phyloP scores from a whole-genome alignment of 2,797 vertebrate species.

The Coendou prehensilis region DNA sequence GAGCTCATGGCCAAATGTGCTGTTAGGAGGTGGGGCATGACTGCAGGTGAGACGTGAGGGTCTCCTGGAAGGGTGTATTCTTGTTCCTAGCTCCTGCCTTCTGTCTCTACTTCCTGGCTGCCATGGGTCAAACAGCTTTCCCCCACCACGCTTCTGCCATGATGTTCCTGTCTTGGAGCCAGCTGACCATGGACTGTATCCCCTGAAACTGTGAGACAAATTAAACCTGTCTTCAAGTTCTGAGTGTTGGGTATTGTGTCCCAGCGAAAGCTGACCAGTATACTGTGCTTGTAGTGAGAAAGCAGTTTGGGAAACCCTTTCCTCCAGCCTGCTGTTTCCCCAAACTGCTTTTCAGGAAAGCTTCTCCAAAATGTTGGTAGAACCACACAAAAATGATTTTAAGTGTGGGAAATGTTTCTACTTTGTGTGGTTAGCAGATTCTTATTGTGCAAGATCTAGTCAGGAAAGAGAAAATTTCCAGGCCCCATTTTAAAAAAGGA shows the following conservation, averaged over 20 bases:
- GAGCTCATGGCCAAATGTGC: background rate
- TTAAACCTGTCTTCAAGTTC: background rate
- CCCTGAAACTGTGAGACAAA: background rate
- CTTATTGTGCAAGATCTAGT: background rate
- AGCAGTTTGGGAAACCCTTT: too few species aligned
- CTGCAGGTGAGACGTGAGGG: background rate
- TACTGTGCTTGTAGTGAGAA: background rate
- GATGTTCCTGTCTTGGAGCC: background rate
- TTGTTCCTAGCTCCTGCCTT: background rate
- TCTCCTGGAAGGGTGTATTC: background rate
- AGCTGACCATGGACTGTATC: background rate
- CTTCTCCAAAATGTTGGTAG: background rate
- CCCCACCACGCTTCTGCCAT: background rate
- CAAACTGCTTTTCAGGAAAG: background rate
- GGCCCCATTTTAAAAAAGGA: background rate
- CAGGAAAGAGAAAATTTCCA: constrained; percentile 24
- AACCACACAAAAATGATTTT: background rate
- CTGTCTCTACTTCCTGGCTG: background rate
- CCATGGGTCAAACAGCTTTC: background rate
- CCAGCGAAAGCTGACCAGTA: background rate
- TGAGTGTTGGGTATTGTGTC: background rate
- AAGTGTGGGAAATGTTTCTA: background rate
- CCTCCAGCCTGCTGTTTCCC: background rate
- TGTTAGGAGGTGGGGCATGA: background rate
- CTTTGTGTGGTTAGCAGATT: background rate